Evolutionary conservation across 2,797 vertebrate genomes (phyloP).

Genomic region (Anguilla pacifica): DNA sequence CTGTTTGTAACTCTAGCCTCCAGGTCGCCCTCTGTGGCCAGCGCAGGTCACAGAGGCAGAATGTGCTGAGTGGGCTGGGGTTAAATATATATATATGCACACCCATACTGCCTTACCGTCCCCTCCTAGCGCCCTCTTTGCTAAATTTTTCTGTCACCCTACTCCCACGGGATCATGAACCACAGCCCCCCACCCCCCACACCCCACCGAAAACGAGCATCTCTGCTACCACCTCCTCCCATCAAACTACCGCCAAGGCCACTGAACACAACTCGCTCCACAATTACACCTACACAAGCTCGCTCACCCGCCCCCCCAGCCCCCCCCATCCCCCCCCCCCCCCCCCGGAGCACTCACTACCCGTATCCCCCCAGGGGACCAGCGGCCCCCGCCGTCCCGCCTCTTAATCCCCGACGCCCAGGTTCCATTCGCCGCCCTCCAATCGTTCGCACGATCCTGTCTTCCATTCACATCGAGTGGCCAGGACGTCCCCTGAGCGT

Average conservation of each 20-base stretch:
- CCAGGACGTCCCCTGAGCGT: conserved; percentile 47
- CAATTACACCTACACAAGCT: not conserved
- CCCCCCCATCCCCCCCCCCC: not conserved
- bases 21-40: conserved; percentile 11
- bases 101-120: conserved; percentile 8
- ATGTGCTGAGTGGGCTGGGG: conserved; percentile 45
- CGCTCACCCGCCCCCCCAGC: no score
- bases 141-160: not conserved
- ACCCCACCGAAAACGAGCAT: not conserved
- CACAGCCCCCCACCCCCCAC: no score
- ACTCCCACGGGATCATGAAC: not conserved
- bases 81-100: not conserved
- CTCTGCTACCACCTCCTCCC: not conserved
- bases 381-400: not conserved
- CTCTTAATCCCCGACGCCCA: not conserved
- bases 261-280: not conserved
- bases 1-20: conserved; percentile 47
- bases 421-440: conserved; percentile 29
- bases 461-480: conserved; percentile 50
- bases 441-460: conserved; percentile 44
- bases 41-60: conserved; percentile 29
- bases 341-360: conserved; percentile 24
- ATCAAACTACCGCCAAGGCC: not conserved
- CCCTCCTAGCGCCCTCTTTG: not conserved
- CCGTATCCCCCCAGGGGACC: conserved; percentile 22